Conservation (phyloP, 2,888 invertebrate species). For the Calephelis perditalis region DNA sequence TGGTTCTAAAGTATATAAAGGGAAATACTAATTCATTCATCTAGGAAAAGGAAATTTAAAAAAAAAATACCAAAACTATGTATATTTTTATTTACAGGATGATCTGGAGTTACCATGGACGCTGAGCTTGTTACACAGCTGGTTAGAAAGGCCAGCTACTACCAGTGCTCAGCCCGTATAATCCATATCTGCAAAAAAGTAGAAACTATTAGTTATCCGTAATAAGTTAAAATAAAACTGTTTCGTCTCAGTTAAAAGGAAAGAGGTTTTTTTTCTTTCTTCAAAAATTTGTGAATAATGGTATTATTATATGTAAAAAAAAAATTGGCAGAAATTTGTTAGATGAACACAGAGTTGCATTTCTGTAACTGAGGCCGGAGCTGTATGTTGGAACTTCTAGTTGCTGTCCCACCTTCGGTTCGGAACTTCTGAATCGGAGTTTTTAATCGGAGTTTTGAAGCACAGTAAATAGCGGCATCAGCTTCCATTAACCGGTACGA, state of each 20-base stretch:
- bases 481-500: too few relatives aligned
- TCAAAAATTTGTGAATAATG: too few relatives aligned
- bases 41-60: background rate
- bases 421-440: too few relatives aligned
- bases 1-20: too few relatives aligned
- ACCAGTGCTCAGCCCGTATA: constrained; percentile 30
- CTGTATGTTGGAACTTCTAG: too few relatives aligned
- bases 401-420: too few relatives aligned
- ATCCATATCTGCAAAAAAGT: constrained; percentile 22
- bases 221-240: background rate
- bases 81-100: background rate
- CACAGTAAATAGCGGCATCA: too few relatives aligned
- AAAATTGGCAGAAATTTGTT: too few relatives aligned
- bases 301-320: too few relatives aligned
- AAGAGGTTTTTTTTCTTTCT: background rate
- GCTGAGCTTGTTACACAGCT: background rate
- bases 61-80: background rate
- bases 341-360: too few relatives aligned
- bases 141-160: constrained; percentile 29
- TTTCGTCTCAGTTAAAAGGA: background rate
- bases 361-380: too few relatives aligned
- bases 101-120: background rate
- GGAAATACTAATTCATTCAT: background rate
- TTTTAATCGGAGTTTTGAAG: too few relatives aligned
- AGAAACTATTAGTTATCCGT: background rate